phyloP scores from a whole-genome alignment of 2,888 invertebrate species.

The Pollenia griseotomentosa region DNA sequence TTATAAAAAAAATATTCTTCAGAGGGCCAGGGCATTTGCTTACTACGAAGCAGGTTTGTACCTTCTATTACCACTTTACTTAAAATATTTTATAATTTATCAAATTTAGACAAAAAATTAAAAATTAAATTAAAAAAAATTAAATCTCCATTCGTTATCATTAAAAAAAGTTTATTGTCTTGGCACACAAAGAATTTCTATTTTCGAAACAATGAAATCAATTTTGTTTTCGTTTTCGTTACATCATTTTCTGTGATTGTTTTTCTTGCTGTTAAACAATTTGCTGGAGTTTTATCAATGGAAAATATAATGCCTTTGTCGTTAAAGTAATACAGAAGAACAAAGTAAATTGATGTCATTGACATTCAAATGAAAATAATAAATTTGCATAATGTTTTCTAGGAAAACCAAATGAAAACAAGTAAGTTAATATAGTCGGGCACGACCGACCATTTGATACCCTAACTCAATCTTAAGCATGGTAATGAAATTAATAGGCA shows the following conservation, averaged over 20 bases:
- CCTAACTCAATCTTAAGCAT: too few species aligned
- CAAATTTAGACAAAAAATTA: background rate
- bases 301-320: background rate
- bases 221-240: background rate
- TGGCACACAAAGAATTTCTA: background rate
- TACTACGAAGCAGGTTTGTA: too few species aligned
- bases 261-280: background rate
- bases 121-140: too few species aligned
- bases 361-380: background rate
- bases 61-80: too few species aligned
- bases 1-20: too few species aligned
- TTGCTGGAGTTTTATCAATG: background rate
- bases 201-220: constrained; percentile 1
- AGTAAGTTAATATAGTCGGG: background rate
- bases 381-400: constrained; percentile 6
- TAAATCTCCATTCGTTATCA: background rate
- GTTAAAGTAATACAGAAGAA: background rate
- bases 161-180: constrained; percentile 6
- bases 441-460: background rate
- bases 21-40: too few species aligned
- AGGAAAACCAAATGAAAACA: background rate
- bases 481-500: too few species aligned
- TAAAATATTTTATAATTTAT: background rate
- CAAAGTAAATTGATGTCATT: background rate
- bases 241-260: constrained; percentile 10